Evolutionary conservation across 2,797 vertebrate genomes (phyloP).

Genomic region (Enteromius unitaeniatus): DNA sequence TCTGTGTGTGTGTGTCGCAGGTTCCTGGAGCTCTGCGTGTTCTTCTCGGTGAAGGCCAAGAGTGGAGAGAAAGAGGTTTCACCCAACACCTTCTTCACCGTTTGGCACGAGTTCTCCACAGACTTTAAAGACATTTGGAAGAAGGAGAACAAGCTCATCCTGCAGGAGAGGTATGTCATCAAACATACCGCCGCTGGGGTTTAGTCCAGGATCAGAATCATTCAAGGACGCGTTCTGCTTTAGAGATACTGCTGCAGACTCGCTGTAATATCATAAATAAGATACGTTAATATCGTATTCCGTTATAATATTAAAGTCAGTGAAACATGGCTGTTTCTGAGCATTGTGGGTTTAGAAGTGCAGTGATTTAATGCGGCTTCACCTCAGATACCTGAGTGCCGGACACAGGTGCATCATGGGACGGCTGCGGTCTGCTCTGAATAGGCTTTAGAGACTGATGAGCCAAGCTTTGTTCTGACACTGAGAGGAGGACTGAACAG

Average conservation of each 20-base stretch:
- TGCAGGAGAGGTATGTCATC: slow-evolving; percentile 87
- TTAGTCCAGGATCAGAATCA: slow-evolving; percentile 50
- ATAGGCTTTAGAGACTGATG: slow-evolving; percentile 45
- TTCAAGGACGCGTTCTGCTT: slow-evolving; percentile 6
- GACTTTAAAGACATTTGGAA: slow-evolving; percentile 98
- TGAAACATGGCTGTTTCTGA: too few relatives aligned
- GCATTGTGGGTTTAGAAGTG: too few relatives aligned
- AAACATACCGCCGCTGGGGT: slow-evolving; percentile 37
- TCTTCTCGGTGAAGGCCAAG: slow-evolving; percentile 93
- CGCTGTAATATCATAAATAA: too few relatives aligned
- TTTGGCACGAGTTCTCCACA: slow-evolving; percentile 97
- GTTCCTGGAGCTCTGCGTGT: slow-evolving; percentile 90
- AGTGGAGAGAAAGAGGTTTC: slow-evolving; percentile 95
- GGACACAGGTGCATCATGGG: slow-evolving; percentile 31
- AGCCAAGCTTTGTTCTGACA: slow-evolving; percentile 53
- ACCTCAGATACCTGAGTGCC: slow-evolving; percentile 47
- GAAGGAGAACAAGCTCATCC: slow-evolving; percentile 93
- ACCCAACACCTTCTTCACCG: slow-evolving; percentile 88
- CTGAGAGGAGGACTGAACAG: slow-evolving; percentile 33
- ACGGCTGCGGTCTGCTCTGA: background rate
- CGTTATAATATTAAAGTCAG: too few relatives aligned
- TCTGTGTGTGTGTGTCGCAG: slow-evolving; percentile 60
- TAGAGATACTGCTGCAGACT: background rate
- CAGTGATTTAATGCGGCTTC: slow-evolving; percentile 45
- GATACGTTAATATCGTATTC: too few relatives aligned